A percentile compares a stretch with the other conserved stretches of the same genome.
phyloP scores from a whole-genome alignment of 1,140 invertebrate genomes.

The Drosophila sproati region DNA sequence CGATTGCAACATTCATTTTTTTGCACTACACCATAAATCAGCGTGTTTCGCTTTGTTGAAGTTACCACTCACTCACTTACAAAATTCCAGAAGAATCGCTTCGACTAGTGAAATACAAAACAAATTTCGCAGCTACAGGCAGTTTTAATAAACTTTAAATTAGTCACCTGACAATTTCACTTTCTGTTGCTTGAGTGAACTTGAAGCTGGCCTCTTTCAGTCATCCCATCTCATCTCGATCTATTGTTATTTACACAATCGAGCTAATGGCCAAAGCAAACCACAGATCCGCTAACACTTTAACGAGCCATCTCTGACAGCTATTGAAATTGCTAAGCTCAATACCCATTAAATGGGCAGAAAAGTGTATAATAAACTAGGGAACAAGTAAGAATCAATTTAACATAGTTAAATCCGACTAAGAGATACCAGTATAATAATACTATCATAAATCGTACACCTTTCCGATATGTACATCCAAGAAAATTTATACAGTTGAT shows the following conservation, averaged over 20 bases:
- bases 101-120: neutral
- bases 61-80: slow-evolving; percentile 5
- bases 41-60: too few species aligned
- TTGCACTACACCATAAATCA: neutral
- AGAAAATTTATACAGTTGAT: too few species aligned
- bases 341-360: neutral
- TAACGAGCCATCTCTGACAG: neutral
- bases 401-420: too few species aligned
- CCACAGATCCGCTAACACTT: slow-evolving; percentile 28
- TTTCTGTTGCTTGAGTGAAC: slow-evolving; percentile 58
- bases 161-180: slow-evolving; percentile 69
- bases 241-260: slow-evolving; percentile 56
- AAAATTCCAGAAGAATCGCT: slow-evolving; percentile 30
- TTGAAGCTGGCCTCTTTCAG: slow-evolving; percentile 38
- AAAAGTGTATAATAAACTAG: neutral
- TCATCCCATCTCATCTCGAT: slow-evolving; percentile 9
- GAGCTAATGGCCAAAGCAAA: slow-evolving; percentile 59
- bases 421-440: too few species aligned
- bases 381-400: too few species aligned
- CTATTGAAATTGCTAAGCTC: neutral
- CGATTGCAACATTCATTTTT: slow-evolving; percentile 65
- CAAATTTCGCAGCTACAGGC: slow-evolving; percentile 3
- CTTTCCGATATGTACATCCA: too few species aligned
- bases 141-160: slow-evolving; percentile 55
- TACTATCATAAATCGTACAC: too few species aligned